These are phyloP conservation scores for Agonopterix subpropinquella DNA, from an alignment of 2,888 invertebrate species.

Conservation along the genomic window DNA sequence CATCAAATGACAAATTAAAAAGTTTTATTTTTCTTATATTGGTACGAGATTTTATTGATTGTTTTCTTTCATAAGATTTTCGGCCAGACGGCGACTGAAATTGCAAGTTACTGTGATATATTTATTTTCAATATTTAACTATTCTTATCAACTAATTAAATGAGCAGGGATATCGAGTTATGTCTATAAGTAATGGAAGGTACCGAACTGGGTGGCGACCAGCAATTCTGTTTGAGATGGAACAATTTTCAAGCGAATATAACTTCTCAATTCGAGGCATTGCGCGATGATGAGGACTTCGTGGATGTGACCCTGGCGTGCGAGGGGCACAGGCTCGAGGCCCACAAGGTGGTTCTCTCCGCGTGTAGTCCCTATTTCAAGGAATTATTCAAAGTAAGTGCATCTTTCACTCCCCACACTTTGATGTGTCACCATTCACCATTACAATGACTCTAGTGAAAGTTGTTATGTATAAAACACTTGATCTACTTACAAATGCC, in stretches of 20 bases:
- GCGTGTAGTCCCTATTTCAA: slow-evolving; percentile 93
- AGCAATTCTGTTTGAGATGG: slow-evolving; percentile 93
- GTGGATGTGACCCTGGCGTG: slow-evolving; percentile 92
- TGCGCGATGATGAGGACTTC: slow-evolving; percentile 90
- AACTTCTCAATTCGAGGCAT: slow-evolving; percentile 89
- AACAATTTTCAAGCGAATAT: slow-evolving; percentile 93
- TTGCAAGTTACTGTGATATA: slow-evolving; percentile 76
- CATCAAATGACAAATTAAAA: slow-evolving; percentile 76
- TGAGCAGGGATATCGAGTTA: slow-evolving; percentile 76
- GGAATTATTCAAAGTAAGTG: slow-evolving; percentile 88
- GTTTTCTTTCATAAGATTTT: slow-evolving; percentile 77
- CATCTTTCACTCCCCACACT: slow-evolving; percentile 73
- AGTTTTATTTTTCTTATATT: slow-evolving; percentile 76
- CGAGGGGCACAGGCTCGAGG: slow-evolving; percentile 88
- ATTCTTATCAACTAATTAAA: slow-evolving; percentile 76
- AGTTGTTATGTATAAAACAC: slow-evolving; percentile 77
- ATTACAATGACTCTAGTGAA: slow-evolving; percentile 76
- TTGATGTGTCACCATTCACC: slow-evolving; percentile 76
- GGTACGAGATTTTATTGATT: slow-evolving; percentile 77
- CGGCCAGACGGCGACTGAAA: slow-evolving; percentile 76
- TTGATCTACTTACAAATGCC: slow-evolving; percentile 77
- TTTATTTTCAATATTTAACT: slow-evolving; percentile 73
- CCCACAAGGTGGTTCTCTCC: slow-evolving; percentile 90
- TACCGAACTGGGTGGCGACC: slow-evolving; percentile 81
- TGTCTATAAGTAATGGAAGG: slow-evolving; percentile 77